A percentile compares a stretch with the other conserved stretches of the same genome.
Conservation (phyloP, 2,888 invertebrate species). For the Spatulosminthurus flaviceps region DNA sequence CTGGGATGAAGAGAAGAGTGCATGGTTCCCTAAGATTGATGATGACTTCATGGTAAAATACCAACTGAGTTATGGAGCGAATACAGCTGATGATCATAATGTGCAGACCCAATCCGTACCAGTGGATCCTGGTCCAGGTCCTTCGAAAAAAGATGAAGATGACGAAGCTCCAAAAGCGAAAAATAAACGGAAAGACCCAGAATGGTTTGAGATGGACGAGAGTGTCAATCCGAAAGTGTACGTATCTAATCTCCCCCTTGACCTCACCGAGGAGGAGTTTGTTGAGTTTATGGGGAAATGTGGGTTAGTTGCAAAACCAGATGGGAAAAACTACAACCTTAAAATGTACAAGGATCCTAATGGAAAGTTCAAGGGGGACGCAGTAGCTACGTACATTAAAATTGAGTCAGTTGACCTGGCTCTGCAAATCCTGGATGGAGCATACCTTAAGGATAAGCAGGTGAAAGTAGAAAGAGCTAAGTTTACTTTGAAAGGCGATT, state of each 20-base stretch:
- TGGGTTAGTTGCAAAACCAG: conserved; percentile 87
- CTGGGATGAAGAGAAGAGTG: conserved; percentile 89
- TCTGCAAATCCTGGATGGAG: conserved; percentile 89
- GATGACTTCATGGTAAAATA: conserved; percentile 96
- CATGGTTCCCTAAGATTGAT: conserved; percentile 95
- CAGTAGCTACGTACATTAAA: conserved; percentile 93
- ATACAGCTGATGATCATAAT: neutral
- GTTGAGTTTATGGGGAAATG: conserved; percentile 94
- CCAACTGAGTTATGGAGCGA: conserved; percentile 85
- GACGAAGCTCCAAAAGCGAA: conserved; percentile 61
- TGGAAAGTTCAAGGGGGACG: conserved; percentile 90
- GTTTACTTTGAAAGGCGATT: conserved; percentile 93
- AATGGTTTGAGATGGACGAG: conserved; percentile 92
- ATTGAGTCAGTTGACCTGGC: conserved; percentile 94
- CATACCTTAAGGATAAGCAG: conserved; percentile 79
- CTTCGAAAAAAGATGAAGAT: conserved; percentile 62
- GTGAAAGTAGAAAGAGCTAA: conserved; percentile 90
- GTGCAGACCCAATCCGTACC: neutral
- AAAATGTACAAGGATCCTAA: conserved; percentile 88
- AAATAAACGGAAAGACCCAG: conserved; percentile 52
- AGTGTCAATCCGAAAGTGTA: conserved; percentile 94
- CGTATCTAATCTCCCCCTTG: conserved; percentile 88
- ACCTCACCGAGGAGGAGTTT: conserved; percentile 89
- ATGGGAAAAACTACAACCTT: conserved; percentile 82
- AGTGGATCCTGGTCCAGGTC: conserved; percentile 4